These are phyloP conservation scores for Dryadula phaetusa DNA, from an alignment of 2,888 invertebrate genomes.

Conservation along the genomic window DNA sequence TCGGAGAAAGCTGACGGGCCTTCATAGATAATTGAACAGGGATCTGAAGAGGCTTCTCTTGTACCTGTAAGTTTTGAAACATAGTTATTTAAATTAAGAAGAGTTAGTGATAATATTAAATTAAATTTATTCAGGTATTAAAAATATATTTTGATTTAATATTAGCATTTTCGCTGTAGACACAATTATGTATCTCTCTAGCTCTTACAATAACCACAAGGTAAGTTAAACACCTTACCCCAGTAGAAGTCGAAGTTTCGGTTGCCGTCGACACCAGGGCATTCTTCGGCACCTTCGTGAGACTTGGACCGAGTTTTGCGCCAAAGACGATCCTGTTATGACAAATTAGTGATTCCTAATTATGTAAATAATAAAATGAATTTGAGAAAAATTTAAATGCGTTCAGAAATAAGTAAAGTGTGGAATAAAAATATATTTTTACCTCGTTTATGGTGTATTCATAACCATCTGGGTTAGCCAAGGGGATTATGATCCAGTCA, in stretches of 20 bases:
- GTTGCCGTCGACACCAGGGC: slow-evolving; percentile 90
- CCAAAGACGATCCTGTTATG: slow-evolving; percentile 86
- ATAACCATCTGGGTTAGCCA: slow-evolving; percentile 91
- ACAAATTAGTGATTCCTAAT: background rate
- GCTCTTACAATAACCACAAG: too few species aligned
- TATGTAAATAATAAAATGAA: slow-evolving; percentile 25
- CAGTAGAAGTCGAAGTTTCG: slow-evolving; percentile 90
- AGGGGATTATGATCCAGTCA: slow-evolving; percentile 88
- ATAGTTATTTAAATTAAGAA: too few species aligned
- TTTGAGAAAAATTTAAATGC: too few species aligned
- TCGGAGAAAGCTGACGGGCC: slow-evolving; percentile 88
- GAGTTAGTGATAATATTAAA: background rate
- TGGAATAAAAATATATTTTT: too few species aligned
- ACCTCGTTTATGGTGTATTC: slow-evolving; percentile 84
- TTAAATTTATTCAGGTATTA: background rate
- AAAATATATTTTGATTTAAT: background rate
- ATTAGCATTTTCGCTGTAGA: background rate
- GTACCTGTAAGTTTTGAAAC: slow-evolving; percentile 58
- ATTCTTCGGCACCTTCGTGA: slow-evolving; percentile 70
- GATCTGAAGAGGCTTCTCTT: slow-evolving; percentile 71
- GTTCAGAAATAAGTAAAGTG: too few species aligned
- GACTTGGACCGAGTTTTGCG: slow-evolving; percentile 87
- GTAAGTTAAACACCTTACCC: too few species aligned
- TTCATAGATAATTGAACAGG: slow-evolving; percentile 86
- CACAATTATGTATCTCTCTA: too few species aligned